Evolutionary conservation across 92 coral and sea anemone species (phyloP).

Genomic region (Actinostola sp.): DNA sequence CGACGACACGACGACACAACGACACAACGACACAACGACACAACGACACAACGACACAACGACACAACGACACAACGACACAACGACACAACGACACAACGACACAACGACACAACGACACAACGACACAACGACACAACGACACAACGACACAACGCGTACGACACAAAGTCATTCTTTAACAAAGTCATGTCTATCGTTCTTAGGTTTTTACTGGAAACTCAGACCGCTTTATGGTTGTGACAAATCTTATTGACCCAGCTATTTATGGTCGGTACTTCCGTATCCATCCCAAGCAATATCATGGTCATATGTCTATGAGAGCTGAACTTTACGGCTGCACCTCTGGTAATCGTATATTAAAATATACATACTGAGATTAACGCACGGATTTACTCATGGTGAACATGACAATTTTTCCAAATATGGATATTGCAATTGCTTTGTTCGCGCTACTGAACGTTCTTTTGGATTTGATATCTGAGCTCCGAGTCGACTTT

Average conservation of each 20-base stretch:
- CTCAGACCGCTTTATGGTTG: conserved; percentile 22
- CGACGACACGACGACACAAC: too few species aligned
- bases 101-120: too few species aligned
- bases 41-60: too few species aligned
- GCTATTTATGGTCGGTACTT: conserved; percentile 27
- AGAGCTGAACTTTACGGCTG: conserved; percentile 38
- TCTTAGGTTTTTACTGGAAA: conserved; percentile 21
- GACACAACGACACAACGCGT: neutral
- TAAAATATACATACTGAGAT: neutral
- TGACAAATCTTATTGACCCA: neutral
- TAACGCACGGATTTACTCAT: neutral
- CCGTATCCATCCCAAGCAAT: conserved; percentile 24
- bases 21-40: too few species aligned
- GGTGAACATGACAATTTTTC: neutral
- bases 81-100: too few species aligned
- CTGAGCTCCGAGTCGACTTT: too few species aligned
- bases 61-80: too few species aligned
- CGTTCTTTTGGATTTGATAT: too few species aligned
- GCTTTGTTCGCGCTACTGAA: too few species aligned
- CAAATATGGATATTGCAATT: too few species aligned
- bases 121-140: neutral
- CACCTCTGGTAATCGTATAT: conserved; percentile 4
- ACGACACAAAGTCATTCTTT: neutral
- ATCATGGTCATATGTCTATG: conserved; percentile 22
- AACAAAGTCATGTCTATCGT: neutral